phyloP scores from a whole-genome alignment of 92 coral and sea anemone genomes.

The Porites divaricata region DNA sequence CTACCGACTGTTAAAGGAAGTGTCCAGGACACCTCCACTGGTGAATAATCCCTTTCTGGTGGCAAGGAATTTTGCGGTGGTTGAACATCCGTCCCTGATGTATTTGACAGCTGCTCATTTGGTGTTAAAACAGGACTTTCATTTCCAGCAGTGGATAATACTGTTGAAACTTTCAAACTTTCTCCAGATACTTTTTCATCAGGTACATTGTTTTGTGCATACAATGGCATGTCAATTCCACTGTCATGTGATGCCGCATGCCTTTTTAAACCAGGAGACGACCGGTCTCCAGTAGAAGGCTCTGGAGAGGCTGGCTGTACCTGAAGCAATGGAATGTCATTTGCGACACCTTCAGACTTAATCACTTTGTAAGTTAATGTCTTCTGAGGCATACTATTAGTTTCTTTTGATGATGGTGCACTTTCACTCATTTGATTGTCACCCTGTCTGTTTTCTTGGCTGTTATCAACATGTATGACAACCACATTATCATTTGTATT shows the following conservation, averaged over 20 bases:
- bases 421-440: background rate
- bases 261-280: conserved; percentile 27
- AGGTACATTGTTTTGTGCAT: conserved; percentile 12
- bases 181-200: conserved; percentile 31
- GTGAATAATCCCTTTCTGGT: conserved; percentile 29
- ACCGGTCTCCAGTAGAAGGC: background rate
- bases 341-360: conserved; percentile 13
- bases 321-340: conserved; percentile 24
- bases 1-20: conserved; percentile 22
- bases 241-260: conserved; percentile 51
- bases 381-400: background rate
- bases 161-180: conserved; percentile 38
- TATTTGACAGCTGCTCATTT: background rate
- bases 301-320: conserved; percentile 35
- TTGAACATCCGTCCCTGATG: background rate
- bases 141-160: conserved; percentile 18
- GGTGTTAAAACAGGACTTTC: conserved; percentile 3
- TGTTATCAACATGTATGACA: background rate
- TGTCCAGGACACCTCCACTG: conserved; percentile 33
- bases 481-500: background rate
- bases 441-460: background rate
- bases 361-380: background rate
- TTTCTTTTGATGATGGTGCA: background rate
- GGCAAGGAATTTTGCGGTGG: conserved; percentile 4
- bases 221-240: conserved; percentile 45